Evolutionary conservation across 2,113 vertebrate species (phyloP), one percentile per base, ranked within the genome.

Genomic region (Petromus typicus): DNA sequence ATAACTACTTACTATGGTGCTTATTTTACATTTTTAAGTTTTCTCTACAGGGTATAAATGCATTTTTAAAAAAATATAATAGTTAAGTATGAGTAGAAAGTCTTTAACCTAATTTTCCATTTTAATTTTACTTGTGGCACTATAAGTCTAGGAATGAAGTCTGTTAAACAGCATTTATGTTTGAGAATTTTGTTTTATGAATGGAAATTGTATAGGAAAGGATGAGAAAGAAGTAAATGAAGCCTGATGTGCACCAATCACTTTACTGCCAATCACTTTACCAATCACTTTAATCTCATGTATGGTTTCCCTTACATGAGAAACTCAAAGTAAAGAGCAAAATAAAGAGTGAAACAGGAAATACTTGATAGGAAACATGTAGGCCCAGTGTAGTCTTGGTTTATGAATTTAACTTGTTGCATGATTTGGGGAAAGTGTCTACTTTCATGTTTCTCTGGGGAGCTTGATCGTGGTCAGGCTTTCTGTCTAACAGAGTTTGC

Each of bases 1-100:
- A 93, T 96, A 97, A 93, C 83, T 83, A 84, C 10, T 95, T 89
- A 89, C 79, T 90, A n/a, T 89, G 73, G 27, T 86, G 30, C 14
- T 96, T 22, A 1, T 80, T 95, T 94, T 22, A 86, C 84, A 75
- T n/a, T 56, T 85, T 76, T 32, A 54, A 88, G 30, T 69, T 83
- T 80, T 3, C 32, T 67, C 75, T 94, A 83, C 40, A 48, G 78
- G 86, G 75, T 12, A 95, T 76, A 80, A 79, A 91, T 37, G 34
- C 4, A 89, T 95, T 95, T 92, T 63, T 90, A 7, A n/a, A n/a
- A n/a, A n/a, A 67, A 90, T 85, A 51, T 85, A 83, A 7, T 71
- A 69, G 88, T 92, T 69, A 86, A 95, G 85, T 94, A 27, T 27
- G 51, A 13, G 30, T 64, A 86, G 75, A 92, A 89, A 71, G 32